Conservation (phyloP, 1,140 invertebrate genomes). For the Aphaenogaster ashmeadi region DNA sequence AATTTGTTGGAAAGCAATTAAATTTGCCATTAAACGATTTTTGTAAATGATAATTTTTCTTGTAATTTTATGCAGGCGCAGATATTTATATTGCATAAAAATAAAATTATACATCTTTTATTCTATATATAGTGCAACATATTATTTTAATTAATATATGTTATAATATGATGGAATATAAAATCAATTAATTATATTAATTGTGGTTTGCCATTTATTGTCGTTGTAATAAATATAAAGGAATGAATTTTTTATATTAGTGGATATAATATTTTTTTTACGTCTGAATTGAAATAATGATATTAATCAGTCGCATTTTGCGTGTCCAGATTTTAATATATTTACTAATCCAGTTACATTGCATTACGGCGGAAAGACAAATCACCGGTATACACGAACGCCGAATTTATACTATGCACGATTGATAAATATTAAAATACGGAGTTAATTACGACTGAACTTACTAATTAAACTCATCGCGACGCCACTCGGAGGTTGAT, state of each 20-base stretch:
- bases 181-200: not conserved
- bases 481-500: slow-evolving; percentile 3
- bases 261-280: not conserved
- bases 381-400: not conserved
- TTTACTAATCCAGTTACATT: not conserved
- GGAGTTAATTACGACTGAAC: slow-evolving; percentile 11
- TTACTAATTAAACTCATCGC: slow-evolving; percentile 4
- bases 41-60: not conserved
- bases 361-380: not conserved
- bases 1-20: not conserved
- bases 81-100: not conserved
- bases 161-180: not conserved
- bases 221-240: not conserved
- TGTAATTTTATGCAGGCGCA: not conserved
- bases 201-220: not conserved
- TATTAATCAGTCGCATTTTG: not conserved
- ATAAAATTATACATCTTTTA: not conserved
- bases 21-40: not conserved
- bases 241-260: not conserved
- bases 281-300: not conserved
- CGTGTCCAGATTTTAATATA: not conserved
- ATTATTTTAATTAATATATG: not conserved
- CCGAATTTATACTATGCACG: not conserved
- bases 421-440: slow-evolving; percentile 21
- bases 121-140: not conserved